Evolutionary conservation across 2,888 invertebrate species (phyloP), one percentile per base, ranked within the genome.

Genomic region (Cephus rjabovi): DNA sequence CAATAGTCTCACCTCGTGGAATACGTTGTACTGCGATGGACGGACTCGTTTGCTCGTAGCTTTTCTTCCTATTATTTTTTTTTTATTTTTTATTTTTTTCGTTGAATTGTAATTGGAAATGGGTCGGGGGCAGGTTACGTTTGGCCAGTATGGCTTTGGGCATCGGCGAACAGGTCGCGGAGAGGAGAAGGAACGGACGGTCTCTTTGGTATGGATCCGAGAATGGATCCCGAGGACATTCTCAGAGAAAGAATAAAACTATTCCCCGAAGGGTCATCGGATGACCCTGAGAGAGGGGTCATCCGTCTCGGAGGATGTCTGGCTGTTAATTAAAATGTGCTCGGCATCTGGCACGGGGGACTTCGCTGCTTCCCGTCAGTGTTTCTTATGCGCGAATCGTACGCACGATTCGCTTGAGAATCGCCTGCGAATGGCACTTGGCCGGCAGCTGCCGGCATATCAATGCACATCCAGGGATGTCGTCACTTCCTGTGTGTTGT

Each of bases 321-420:
- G 89, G 86, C 78, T 80, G 88, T 87, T 89, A 89, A 90, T 90
- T 90, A 89, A 90, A 90, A 90, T 89, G 89, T 90, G 90, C 88
- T 87, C 86, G 86, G 89, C 90, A 90, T 90, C 89, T 90, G 90
- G 87, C 79, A 77, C 37, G 73, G 56, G 56, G 40, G 35, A 69
- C 68, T 79, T 37, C 40, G 76, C 56, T 70, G 31, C 69, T 78
- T 78, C 75, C 31, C 83, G 83, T 34, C 71, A 71, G 34, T 81
- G 79, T 81, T 79, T 83, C 81, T 76, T 77, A 34, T 71, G 34
- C 33, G 71, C 71, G 71, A 34, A 56, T 56, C 56, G 56, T 34
- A 31, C 71, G 31, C 71, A 71, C 33, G 71, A 71, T n/a, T 71
- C 71, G 74, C 71, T 71, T 71, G 71, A 71, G 71, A 74, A 34